Percentiles rank a stretch among this genome's conserved stretches.
Evolutionary conservation across 1,140 invertebrate species (phyloP).

Genomic region (Gonatopus flavifemur): DNA sequence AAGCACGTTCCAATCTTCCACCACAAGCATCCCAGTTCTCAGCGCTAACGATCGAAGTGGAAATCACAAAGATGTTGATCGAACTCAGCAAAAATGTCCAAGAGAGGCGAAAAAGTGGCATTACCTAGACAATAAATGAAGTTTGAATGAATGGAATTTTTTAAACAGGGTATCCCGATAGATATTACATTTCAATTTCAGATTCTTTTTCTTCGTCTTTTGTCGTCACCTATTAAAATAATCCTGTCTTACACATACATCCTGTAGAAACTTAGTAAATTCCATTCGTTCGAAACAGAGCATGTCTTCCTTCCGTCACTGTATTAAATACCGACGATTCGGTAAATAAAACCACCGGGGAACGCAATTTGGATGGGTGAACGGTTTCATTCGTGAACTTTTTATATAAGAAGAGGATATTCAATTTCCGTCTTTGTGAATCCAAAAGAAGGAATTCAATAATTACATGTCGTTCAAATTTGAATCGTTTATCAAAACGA

Average conservation of each 20-base stretch:
- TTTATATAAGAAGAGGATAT: too few relatives aligned
- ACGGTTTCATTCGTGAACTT: too few relatives aligned
- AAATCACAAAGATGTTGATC: slow-evolving; percentile 20
- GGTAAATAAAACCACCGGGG: slow-evolving; percentile 46
- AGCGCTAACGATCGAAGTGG: slow-evolving; percentile 18
- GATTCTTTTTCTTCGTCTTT: too few relatives aligned
- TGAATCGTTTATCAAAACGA: background rate
- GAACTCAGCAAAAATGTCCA: slow-evolving; percentile 26
- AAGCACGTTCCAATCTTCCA: slow-evolving; percentile 48
- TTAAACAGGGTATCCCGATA: background rate
- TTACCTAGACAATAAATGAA: slow-evolving; percentile 19
- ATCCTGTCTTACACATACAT: slow-evolving; percentile 34
- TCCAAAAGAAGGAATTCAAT: slow-evolving; percentile 7
- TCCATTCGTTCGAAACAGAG: slow-evolving; percentile 49
- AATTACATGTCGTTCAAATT: background rate
- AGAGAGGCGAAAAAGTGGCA: slow-evolving; percentile 21
- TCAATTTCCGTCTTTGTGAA: slow-evolving; percentile 5
- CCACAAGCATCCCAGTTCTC: slow-evolving; percentile 42
- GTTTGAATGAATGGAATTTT: background rate
- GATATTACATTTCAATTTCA: too few relatives aligned
- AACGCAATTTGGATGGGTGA: slow-evolving; percentile 28
- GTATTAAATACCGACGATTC: slow-evolving; percentile 33
- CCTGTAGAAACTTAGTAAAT: slow-evolving; percentile 53
- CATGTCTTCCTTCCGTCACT: slow-evolving; percentile 45
- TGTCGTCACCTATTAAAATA: slow-evolving; percentile 31